Evolutionary conservation across 2,797 vertebrate species (phyloP).

Genomic region (Prunella strophiata): DNA sequence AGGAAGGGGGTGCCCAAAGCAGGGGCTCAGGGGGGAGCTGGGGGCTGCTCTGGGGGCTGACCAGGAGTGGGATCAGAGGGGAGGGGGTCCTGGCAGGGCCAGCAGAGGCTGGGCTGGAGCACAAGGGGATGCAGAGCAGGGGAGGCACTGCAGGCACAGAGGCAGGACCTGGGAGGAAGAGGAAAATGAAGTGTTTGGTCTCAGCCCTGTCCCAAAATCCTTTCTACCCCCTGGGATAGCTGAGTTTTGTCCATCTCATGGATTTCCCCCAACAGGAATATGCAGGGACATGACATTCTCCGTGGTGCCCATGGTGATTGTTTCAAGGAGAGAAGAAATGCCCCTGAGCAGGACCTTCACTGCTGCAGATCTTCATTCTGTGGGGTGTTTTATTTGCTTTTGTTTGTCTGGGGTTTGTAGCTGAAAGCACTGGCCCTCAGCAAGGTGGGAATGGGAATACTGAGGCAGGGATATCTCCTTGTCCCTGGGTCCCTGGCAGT

Average conservation of each 20-base stretch:
- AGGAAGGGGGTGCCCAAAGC: background rate
- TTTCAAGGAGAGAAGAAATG: background rate
- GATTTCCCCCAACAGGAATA: background rate
- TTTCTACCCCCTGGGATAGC: too few species aligned
- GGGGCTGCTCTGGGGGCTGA: background rate
- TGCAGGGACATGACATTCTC: background rate
- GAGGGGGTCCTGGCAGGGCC: background rate
- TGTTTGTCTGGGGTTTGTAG: background rate
- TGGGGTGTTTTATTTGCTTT: background rate
- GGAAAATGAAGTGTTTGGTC: background rate
- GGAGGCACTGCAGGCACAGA: background rate
- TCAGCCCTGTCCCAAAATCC: background rate
- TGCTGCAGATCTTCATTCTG: background rate
- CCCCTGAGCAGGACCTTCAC: background rate
- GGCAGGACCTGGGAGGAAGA: background rate
- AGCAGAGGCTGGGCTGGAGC: background rate
- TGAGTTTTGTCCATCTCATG: fast-evolving
- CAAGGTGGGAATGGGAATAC: background rate
- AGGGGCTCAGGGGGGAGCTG: background rate
- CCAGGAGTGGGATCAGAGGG: background rate
- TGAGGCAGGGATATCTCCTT: fast-evolving
- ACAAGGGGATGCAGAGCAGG: background rate
- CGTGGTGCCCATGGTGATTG: fast-evolving
- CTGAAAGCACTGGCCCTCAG: background rate
- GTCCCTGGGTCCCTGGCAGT: background rate